Conservation (phyloP, 2,797 vertebrate genomes). For the Sebastes aleutianus region DNA sequence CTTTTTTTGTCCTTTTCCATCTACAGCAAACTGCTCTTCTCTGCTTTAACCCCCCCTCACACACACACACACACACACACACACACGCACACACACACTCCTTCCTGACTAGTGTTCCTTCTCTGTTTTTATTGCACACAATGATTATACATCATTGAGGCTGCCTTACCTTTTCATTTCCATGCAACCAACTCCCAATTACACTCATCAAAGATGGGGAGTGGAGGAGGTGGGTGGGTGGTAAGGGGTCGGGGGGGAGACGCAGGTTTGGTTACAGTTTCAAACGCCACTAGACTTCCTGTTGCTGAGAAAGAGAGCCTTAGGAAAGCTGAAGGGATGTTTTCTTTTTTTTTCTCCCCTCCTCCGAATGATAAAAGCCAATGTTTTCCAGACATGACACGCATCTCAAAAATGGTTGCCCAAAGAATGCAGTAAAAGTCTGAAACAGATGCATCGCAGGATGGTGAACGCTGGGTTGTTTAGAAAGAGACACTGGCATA, state of each 20-base stretch:
- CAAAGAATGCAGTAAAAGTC: slow-evolving; percentile 46
- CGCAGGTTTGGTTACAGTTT: slow-evolving; percentile 60
- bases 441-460: slow-evolving; percentile 24
- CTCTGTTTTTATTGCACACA: slow-evolving; percentile 53
- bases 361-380: slow-evolving; percentile 61
- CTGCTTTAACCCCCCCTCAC: neutral
- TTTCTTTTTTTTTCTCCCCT: slow-evolving; percentile 11
- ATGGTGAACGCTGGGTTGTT: neutral
- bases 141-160: slow-evolving; percentile 71
- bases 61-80: neutral
- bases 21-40: neutral
- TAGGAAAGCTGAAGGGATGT: slow-evolving; percentile 39
- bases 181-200: slow-evolving; percentile 63
- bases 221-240: neutral
- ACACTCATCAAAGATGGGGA: slow-evolving; percentile 65
- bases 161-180: slow-evolving; percentile 72
- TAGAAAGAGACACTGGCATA: neutral
- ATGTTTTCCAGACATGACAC: slow-evolving; percentile 63
- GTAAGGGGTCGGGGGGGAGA: neutral
- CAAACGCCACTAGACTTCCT: slow-evolving; percentile 62
- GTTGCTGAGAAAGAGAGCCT: slow-evolving; percentile 40
- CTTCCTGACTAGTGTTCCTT: slow-evolving; percentile 28
- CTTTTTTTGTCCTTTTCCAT: neutral
- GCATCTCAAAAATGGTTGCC: slow-evolving; percentile 48
- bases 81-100: neutral